Conservation (phyloP, 2,888 invertebrate species). For the Marronus borbonicus region DNA sequence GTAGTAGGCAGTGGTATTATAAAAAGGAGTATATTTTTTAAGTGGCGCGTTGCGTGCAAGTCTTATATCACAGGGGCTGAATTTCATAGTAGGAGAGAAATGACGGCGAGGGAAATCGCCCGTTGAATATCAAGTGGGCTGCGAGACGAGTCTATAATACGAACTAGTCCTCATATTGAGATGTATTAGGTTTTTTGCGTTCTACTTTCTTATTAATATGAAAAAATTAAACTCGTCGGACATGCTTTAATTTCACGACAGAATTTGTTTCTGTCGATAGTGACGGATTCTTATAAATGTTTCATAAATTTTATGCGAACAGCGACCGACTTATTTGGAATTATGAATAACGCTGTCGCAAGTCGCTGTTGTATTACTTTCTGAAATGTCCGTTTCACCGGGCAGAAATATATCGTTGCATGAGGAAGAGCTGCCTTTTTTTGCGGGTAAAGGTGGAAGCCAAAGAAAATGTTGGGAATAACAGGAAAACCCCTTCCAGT, state of each 20-base stretch:
- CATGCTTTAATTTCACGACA: conserved; percentile 34
- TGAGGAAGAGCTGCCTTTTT: too few relatives aligned
- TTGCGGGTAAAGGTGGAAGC: too few relatives aligned
- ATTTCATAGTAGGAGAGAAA: conserved; percentile 67
- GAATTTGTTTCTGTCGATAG: conserved; percentile 38
- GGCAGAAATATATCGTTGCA: background rate
- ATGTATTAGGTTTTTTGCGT: conserved; percentile 48
- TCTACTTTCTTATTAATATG: conserved; percentile 44
- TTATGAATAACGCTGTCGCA: conserved; percentile 5
- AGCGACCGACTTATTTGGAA: conserved; percentile 19
- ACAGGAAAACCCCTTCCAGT: too few relatives aligned
- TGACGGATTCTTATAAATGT: conserved; percentile 38
- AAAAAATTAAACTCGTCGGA: conserved; percentile 40
- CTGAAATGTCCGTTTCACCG: conserved; percentile 2
- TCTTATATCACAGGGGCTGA: conserved; percentile 66
- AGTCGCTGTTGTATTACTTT: conserved; percentile 9
- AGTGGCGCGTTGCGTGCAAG: conserved; percentile 60
- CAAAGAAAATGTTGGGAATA: too few relatives aligned
- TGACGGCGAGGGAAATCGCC: conserved; percentile 69
- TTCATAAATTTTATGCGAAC: conserved; percentile 26
- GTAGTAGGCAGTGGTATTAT: conserved; percentile 1
- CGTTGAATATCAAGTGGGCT: conserved; percentile 67
- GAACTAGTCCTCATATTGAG: conserved; percentile 50
- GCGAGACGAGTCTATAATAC: conserved; percentile 44
- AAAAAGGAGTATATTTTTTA: conserved; percentile 50